Base-by-base conservation (phyloP, 2,113 vertebrate genomes). In the Corydoras sp. region DNA sequence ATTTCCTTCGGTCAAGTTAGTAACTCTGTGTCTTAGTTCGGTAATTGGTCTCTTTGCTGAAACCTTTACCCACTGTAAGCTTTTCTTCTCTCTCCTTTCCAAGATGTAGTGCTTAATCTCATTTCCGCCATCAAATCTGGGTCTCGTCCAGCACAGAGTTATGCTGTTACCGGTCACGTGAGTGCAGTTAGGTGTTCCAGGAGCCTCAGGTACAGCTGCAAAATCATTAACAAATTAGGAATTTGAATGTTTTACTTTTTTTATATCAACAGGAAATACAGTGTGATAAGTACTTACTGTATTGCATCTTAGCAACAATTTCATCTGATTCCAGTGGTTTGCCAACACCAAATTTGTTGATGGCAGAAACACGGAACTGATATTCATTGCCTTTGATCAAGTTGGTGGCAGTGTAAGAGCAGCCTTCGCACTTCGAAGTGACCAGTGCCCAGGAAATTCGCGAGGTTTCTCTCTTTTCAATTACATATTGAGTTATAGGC, bases 391-490 rank as follows among this genome's bases (percentile, higher is more conserved):
- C 96, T 51, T 91, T 95, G 79, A 98, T 99, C 77, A 99, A 86
- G 83, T 95, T 98, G 61, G 88, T 88, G 71, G 92, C 93, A 4
- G 89, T 93, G 74, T 91, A 96, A 77, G 92, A 97, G 77, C 89
- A 97, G 48, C 92, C 93, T 91, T 98, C 94, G 81, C 95, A 97
- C 58, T 94, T 92, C 77, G 97, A 94, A 70, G 91, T 92, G 79
- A 96, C 89, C 76, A 93, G 83, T 48, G 96, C 95, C 97, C 97
- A 99, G 62, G 96, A 88, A 80, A 99, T 92, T 80, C 97, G 91
- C 78, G 95, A 98, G 3, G 97, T 99, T 84, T 98, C 96, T 77
- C 97, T 93, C 83, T 99, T 99, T 86, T 99, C 97, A 85, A 99
- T 93, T 59, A 94, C 75, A 64, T 99, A 99, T 84, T 95, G 91